phyloP scores from a whole-genome alignment of 2,113 vertebrate species.

The Microcebus lehilahytsara region DNA sequence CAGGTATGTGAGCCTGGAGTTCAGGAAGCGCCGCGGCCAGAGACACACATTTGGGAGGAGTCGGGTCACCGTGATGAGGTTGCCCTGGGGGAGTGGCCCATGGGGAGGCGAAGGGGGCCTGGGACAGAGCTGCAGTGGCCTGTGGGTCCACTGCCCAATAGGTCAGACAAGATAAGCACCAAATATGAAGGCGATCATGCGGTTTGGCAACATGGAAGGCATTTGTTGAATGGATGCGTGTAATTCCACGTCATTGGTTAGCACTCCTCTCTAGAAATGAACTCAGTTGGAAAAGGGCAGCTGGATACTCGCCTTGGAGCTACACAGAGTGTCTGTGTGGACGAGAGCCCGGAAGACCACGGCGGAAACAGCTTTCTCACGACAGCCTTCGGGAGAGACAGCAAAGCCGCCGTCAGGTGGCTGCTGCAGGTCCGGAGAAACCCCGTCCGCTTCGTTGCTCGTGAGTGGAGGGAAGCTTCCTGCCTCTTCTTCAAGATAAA shows the following conservation, averaged over 20 bases:
- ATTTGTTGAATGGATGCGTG: neutral
- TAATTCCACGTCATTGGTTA: neutral
- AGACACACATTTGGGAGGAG: neutral
- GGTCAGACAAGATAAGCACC: neutral
- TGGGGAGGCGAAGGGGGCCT: neutral
- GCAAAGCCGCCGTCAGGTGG: too few species aligned
- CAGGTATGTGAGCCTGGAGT: too few species aligned
- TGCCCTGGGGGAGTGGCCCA: too few species aligned
- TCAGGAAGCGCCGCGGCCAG: neutral
- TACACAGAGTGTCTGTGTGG: neutral
- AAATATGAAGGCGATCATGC: neutral
- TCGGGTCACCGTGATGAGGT: neutral
- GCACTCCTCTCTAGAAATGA: neutral
- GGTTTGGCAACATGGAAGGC: neutral
- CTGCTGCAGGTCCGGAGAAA: neutral
- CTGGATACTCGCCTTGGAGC: neutral
- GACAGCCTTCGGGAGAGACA: neutral
- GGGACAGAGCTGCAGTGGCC: neutral
- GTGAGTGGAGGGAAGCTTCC: neutral
- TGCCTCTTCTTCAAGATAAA: neutral
- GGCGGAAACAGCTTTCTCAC: neutral
- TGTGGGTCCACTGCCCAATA: too few species aligned
- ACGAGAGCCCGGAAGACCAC: neutral
- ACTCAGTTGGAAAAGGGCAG: neutral
- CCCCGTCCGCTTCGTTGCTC: too few species aligned